Evolutionary conservation across 2,797 vertebrate genomes (phyloP), one percentile per base, ranked within the genome.

Genomic region (Netta rufina): DNA sequence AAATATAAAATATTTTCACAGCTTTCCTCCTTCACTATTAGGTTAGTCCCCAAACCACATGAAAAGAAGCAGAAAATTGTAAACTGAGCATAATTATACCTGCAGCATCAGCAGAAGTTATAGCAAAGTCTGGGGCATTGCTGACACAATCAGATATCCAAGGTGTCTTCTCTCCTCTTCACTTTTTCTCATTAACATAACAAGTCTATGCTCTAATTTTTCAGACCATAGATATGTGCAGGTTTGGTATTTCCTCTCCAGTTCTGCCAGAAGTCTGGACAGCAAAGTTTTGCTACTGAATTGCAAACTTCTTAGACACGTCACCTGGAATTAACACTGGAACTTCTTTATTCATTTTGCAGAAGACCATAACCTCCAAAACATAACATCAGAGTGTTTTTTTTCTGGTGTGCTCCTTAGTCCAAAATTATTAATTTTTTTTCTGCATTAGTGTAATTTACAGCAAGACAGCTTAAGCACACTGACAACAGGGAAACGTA

Each of bases 351-450:
- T 32, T 86, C 39, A 17, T 13, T 13, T 15, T 65, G 47, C 70
- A 79, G 72, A 80, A 49, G 24, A 87, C 58, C 89, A 70, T 4
- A 7, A 86, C 66, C 38, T 81, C 70, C 87, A 84, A 49, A 75
- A 82, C 9, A 16, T 9, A 53, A 32, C 38, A 85, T 81, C 85
- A 70, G 78, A 78, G 70, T n/a, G 54, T 17, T 14, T 84, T 57
- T 57, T 57, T 91, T 87, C 70, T 87, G 57, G 11, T 49, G 54
- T 38, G 53, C 51, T 94, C 76, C 76, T 92, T 78, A 92, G 79
- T 13, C 66, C 79, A 88, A 20, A 11, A 24, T 76, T 76, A 97
- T 94, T 89, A 66, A 84, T 88, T 95, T 67, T 89, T 75, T 75
- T 71, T 24, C 60, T 24, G 72, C 66, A 77, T 64, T 62, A 5